Evolutionary conservation across 1,140 invertebrate species (phyloP).

Genomic region (Lepidurus couesii): DNA sequence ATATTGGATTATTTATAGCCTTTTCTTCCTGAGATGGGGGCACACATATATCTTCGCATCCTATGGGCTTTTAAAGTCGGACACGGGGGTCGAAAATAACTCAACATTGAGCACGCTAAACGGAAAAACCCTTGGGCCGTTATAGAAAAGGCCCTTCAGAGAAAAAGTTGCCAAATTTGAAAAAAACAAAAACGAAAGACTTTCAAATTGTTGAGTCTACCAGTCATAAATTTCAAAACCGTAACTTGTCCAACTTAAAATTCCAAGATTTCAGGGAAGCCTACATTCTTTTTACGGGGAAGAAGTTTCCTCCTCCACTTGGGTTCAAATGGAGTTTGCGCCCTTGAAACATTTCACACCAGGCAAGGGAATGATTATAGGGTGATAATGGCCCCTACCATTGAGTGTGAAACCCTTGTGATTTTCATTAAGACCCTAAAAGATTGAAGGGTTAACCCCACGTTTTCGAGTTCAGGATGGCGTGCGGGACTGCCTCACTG

Average conservation of each 20-base stretch:
- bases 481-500: background rate
- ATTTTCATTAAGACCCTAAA: background rate
- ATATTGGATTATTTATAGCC: constrained; percentile 22
- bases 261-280: background rate
- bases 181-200: background rate
- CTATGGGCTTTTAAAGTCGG: background rate
- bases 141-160: background rate
- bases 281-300: background rate
- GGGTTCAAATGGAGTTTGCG: background rate
- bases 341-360: background rate
- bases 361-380: background rate
- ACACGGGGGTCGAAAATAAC: background rate
- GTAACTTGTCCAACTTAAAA: background rate
- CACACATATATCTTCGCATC: background rate
- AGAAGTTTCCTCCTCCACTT: background rate
- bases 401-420: background rate
- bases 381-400: background rate
- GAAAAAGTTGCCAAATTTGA: background rate
- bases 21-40: background rate
- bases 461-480: background rate
- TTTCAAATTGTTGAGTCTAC: too few relatives aligned
- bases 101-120: background rate
- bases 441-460: background rate
- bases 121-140: background rate
- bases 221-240: background rate